Conservation (phyloP, 2,113 vertebrate genomes). For the Mandrillus leucophaeus region DNA sequence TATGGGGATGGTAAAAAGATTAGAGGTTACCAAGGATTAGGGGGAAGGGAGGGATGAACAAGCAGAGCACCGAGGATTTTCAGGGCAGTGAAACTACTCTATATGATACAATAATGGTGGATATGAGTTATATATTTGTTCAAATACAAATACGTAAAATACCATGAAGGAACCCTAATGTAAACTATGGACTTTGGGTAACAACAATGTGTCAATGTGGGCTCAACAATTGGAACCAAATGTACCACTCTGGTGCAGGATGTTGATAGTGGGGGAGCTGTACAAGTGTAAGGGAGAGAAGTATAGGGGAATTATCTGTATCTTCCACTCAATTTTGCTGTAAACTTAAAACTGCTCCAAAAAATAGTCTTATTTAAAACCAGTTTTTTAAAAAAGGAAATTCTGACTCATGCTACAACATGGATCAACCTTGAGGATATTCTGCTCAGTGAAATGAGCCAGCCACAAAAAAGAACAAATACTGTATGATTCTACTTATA, state of each 20-base stretch:
- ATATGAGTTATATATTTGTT: background rate
- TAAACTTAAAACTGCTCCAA: background rate
- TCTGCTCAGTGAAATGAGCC: background rate
- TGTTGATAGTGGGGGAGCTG: background rate
- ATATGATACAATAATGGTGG: background rate
- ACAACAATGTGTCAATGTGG: background rate
- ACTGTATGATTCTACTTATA: background rate
- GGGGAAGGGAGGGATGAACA: background rate
- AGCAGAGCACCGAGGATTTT: background rate
- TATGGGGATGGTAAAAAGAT: background rate
- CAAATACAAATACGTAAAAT: background rate
- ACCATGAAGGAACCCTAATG: background rate
- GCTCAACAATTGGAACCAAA: background rate
- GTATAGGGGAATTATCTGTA: background rate
- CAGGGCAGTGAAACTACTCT: background rate
- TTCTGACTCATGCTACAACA: background rate
- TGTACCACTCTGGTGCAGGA: background rate
- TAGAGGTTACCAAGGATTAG: background rate
- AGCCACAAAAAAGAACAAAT: background rate
- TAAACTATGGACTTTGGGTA: background rate
- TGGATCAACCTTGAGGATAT: background rate
- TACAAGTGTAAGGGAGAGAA: too few species aligned
- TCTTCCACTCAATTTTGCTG: background rate
- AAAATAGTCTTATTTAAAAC: background rate
- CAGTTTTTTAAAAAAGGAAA: background rate